A percentile compares a stretch with the other conserved stretches of the same genome.
Conservation (phyloP, 2,797 vertebrate genomes). For the Sebastes matsubarae region DNA sequence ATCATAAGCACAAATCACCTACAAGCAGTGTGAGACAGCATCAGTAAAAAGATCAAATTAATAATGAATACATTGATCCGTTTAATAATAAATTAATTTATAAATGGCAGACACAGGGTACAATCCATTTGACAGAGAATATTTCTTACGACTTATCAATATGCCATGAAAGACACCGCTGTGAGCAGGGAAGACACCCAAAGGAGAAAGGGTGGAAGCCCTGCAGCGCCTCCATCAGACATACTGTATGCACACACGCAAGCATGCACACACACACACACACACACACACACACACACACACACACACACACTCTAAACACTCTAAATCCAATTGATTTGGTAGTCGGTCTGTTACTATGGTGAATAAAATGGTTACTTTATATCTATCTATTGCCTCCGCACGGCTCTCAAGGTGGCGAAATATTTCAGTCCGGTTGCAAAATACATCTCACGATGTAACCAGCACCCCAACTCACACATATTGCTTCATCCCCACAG, state of each 20-base stretch:
- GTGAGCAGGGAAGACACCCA: constrained; percentile 50
- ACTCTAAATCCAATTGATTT: neutral
- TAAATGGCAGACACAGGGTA: constrained; percentile 42
- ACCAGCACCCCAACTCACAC: too few relatives aligned
- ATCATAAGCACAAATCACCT: neutral
- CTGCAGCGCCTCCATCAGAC: constrained; percentile 39
- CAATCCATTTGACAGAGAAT: constrained; percentile 27
- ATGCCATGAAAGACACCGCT: constrained; percentile 33
- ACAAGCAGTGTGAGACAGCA: neutral
- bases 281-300: neutral
- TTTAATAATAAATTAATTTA: constrained; percentile 26
- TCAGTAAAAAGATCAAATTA: constrained; percentile 17
- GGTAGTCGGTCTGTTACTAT: neutral
- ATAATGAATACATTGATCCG: constrained; percentile 15
- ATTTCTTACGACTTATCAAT: constrained; percentile 41
- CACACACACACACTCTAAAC: too few relatives aligned
- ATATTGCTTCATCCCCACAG: too few relatives aligned
- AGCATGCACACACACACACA: neutral
- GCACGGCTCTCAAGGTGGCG: neutral
- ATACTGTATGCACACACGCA: neutral
- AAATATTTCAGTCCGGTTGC: neutral
- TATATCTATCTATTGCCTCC: neutral
- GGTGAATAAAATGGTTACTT: neutral
- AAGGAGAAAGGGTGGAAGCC: constrained; percentile 24
- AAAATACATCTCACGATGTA: too few relatives aligned